Base-by-base conservation (phyloP, 1,140 invertebrate genomes). In the Holcopasites calliopsidis region DNA sequence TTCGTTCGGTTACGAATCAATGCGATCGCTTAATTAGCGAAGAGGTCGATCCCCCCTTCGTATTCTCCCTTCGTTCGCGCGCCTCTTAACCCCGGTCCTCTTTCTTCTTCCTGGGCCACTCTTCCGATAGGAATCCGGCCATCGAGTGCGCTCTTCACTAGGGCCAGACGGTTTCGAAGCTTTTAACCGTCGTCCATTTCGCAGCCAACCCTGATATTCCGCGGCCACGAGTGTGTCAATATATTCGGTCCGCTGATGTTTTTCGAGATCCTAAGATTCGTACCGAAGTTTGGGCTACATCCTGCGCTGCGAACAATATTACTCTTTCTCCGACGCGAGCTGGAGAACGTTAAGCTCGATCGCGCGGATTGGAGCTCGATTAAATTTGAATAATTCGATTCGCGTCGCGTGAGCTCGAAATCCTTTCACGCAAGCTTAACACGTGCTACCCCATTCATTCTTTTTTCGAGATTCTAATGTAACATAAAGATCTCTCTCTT, bases 11-110 rank as follows among this genome's bases (percentile, higher is more conserved):
- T 83, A 76, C 71, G 69, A 83, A 85, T 85, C 75, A 79, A 82
- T 71, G 68, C 74, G 72, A 85, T 85, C 80, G 71, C 84, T 85
- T 85, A 77, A 85, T 85, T 83, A 85, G 55, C 77, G 54, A 77
- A 82, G 76, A 79, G 57, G 57, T 21, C 26, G 40, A 21, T 11
- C 31, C 52, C 52, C 54, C 74, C 60, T 28, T 52, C 44, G 47
- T 31, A 23, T 74, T 60, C 64, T 35, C 65, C 26, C 57, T 42
- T 61, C 44, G 50, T 47, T 73, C 40, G 6, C 68, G 28, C 64
- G 33, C 21, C 58, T 70, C 77, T 81, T 71, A 70, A 76, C 60
- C 38, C 33, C 38, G 23, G 26, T 50, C 71, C n/a, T 77, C 69
- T 47, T 61, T 62, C 49, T 31, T 40, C 6, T 55, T 58, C 58